Conservation (phyloP, 2,888 invertebrate genomes). For the Andrena hattorfiana region DNA sequence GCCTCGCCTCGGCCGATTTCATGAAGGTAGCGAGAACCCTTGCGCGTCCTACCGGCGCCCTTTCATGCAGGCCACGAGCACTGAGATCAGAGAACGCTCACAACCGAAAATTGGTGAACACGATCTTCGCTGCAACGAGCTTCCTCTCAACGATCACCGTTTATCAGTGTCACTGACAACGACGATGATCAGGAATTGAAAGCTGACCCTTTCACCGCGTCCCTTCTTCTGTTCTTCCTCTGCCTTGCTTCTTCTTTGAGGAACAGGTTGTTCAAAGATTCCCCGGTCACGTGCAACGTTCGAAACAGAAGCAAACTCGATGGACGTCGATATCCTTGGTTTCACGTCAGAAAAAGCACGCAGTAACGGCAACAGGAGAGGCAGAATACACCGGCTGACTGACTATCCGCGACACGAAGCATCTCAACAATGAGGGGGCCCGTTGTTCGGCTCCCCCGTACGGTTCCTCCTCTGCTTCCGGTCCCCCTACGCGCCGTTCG, state of each 20-base stretch:
- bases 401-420: constrained; percentile 77
- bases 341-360: neutral
- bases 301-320: neutral
- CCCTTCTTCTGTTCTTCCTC: too few species aligned
- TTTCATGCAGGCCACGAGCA: constrained; percentile 9
- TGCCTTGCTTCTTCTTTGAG: too few species aligned
- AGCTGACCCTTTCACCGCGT: too few species aligned
- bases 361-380: constrained; percentile 2
- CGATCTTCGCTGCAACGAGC: too few species aligned
- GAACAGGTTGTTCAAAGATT: neutral
- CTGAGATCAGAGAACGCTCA: neutral
- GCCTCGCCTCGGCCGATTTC: constrained; percentile 77
- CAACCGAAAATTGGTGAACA: neutral
- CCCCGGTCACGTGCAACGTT: neutral
- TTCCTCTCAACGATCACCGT: neutral
- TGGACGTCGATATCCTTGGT: neutral
- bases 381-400: constrained; percentile 49
- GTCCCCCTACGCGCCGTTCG: constrained; percentile 69
- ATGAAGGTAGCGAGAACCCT: constrained; percentile 65
- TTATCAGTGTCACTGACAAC: too few species aligned
- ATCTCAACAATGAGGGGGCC: constrained; percentile 81
- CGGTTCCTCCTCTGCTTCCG: constrained; percentile 78
- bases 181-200: too few species aligned
- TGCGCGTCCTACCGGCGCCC: neutral
- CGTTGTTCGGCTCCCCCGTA: constrained; percentile 67